Conservation (phyloP, 2,113 vertebrate species). For the Callipepla squamata region DNA sequence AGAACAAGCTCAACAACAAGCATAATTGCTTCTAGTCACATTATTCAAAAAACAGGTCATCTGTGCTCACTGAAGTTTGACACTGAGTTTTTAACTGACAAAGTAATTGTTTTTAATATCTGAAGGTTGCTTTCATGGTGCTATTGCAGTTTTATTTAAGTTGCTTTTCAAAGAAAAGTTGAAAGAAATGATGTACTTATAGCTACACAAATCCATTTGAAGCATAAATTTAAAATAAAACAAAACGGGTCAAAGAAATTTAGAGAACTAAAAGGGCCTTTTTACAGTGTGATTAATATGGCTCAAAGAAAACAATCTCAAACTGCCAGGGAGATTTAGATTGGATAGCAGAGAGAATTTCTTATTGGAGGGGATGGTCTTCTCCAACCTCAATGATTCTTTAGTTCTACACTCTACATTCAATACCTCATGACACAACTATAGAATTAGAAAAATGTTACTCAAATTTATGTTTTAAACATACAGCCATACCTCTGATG, state of each 20-base stretch:
- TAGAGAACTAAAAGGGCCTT: background rate
- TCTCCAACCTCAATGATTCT: background rate
- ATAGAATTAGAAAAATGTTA: background rate
- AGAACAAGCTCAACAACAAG: background rate
- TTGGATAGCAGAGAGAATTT: background rate
- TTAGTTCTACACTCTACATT: background rate
- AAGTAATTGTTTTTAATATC: background rate
- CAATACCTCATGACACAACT: background rate
- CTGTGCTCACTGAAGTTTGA: background rate
- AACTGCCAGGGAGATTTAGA: background rate
- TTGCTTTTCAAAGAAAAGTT: background rate
- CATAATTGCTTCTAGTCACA: background rate
- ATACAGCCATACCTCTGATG: conserved; percentile 80
- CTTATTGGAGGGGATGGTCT: background rate
- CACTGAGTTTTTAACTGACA: background rate
- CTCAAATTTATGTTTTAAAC: background rate
- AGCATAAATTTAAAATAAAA: background rate
- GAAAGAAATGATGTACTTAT: background rate
- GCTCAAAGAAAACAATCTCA: background rate
- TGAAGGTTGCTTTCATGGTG: background rate
- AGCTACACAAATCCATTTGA: background rate
- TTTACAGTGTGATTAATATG: background rate
- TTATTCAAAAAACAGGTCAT: background rate
- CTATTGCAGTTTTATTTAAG: background rate
- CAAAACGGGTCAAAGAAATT: background rate